These are phyloP conservation scores for Troglohyphantes excavatus DNA, from an alignment of 2,888 invertebrate species.

Conservation along the genomic window DNA sequence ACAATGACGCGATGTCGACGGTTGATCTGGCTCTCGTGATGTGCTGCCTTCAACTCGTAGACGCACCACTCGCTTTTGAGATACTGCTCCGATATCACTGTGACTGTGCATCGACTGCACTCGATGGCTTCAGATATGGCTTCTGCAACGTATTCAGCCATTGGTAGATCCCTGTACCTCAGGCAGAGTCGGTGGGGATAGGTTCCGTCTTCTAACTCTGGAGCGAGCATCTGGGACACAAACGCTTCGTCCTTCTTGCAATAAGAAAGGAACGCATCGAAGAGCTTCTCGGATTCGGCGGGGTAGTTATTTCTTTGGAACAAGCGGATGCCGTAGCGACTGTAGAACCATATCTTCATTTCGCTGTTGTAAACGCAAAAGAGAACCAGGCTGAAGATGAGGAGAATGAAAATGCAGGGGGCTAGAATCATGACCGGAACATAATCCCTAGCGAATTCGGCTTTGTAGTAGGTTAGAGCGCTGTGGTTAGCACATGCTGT, in stretches of 20 bases:
- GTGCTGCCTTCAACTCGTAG: constrained; percentile 93
- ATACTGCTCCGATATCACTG: constrained; percentile 94
- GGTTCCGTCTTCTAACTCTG: constrained; percentile 88
- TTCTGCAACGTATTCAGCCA: constrained; percentile 88
- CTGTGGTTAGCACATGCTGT: constrained; percentile 80
- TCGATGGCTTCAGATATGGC: constrained; percentile 94
- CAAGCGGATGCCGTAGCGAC: constrained; percentile 90
- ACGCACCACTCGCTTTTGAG: constrained; percentile 95
- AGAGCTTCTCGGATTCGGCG: constrained; percentile 89
- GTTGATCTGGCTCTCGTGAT: constrained; percentile 86
- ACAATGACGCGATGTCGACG: constrained; percentile 85
- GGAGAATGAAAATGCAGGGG: constrained; percentile 87
- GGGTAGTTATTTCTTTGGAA: constrained; percentile 88
- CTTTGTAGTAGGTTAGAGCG: constrained; percentile 84
- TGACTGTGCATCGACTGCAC: constrained; percentile 91
- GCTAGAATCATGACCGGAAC: constrained; percentile 89
- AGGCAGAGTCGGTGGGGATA: constrained; percentile 92
- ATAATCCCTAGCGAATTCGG: constrained; percentile 89
- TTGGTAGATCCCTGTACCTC: constrained; percentile 93
- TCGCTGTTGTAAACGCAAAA: constrained; percentile 90
- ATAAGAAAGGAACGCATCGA: constrained; percentile 95
- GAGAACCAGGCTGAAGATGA: constrained; percentile 87
- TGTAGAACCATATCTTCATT: constrained; percentile 90
- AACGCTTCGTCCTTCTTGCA: constrained; percentile 94
- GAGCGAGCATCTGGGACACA: constrained; percentile 91